These are phyloP conservation scores for Ophioninae sp. DNA, from an alignment of 2,888 invertebrate species.

Conservation along the genomic window DNA sequence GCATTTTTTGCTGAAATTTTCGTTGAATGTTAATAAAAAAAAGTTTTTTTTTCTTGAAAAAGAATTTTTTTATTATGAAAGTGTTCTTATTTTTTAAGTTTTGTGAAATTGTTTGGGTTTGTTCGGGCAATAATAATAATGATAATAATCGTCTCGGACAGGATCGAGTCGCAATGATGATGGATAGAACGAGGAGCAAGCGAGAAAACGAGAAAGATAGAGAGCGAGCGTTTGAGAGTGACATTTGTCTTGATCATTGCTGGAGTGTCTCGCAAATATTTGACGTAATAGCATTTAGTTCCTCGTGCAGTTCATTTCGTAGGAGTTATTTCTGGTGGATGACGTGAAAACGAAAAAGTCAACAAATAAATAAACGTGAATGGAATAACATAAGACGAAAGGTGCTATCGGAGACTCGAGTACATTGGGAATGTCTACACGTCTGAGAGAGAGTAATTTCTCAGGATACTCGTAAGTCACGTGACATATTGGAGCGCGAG, in stretches of 20 bases:
- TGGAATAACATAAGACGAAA: neutral
- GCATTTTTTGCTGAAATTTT: too few species aligned
- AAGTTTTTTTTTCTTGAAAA: too few species aligned
- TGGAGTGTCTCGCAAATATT: neutral
- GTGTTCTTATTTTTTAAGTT: too few species aligned
- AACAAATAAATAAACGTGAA: neutral
- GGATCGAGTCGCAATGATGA: too few species aligned
- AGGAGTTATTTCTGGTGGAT: neutral
- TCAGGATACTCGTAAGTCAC: constrained; percentile 39
- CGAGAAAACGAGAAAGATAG: too few species aligned
- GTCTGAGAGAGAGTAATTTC: constrained; percentile 18
- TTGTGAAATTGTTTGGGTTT: too few species aligned
- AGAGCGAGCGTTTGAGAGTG: too few species aligned
- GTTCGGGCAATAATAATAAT: too few species aligned
- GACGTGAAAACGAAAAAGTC: neutral
- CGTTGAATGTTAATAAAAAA: too few species aligned
- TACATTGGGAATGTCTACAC: constrained; percentile 15
- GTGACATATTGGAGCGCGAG: constrained; percentile 32
- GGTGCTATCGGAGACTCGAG: neutral
- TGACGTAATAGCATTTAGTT: neutral
- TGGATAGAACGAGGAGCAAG: too few species aligned
- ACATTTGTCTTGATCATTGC: neutral
- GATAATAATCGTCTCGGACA: too few species aligned
- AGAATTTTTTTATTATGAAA: too few species aligned
- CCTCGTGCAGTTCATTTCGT: neutral